Conservation (phyloP, 1,140 invertebrate species). For the Akabosia matsudoensis region DNA sequence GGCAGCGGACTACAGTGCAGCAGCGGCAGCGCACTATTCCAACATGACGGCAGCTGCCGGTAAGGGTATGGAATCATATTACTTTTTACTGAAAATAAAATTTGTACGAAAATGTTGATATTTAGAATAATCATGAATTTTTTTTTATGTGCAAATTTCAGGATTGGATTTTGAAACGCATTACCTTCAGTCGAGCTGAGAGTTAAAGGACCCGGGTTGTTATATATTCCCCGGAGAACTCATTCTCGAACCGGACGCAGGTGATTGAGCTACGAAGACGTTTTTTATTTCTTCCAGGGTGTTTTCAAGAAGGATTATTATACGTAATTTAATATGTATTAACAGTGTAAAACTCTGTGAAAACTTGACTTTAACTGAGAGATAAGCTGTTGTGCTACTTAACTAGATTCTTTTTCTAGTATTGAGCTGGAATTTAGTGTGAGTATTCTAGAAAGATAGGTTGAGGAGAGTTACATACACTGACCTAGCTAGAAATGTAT, state of each 20-base stretch:
- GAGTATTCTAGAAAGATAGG: too few relatives aligned
- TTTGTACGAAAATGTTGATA: background rate
- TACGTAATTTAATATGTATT: too few relatives aligned
- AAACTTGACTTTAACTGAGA: too few relatives aligned
- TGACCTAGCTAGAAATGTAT: too few relatives aligned
- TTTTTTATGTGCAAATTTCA: background rate
- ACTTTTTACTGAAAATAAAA: background rate
- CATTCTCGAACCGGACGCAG: background rate
- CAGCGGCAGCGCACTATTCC: conserved; percentile 47
- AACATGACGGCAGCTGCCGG: conserved; percentile 45
- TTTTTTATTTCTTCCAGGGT: too few relatives aligned
- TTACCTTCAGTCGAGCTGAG: conserved; percentile 17
- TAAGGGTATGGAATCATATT: conserved; percentile 11
- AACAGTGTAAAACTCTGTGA: too few relatives aligned
- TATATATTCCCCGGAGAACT: conserved; percentile 2
- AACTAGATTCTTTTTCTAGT: too few relatives aligned
- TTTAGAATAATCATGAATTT: background rate
- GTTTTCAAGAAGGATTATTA: too few relatives aligned
- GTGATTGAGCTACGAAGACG: too few relatives aligned
- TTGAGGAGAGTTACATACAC: too few relatives aligned
- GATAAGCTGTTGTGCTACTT: too few relatives aligned
- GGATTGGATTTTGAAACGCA: conserved; percentile 10
- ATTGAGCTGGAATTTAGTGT: too few relatives aligned
- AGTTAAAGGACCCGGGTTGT: background rate
- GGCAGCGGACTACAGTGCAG: conserved; percentile 43